Base-by-base conservation (phyloP, 2,113 vertebrate genomes). In the Eudyptes chrysolophus region DNA sequence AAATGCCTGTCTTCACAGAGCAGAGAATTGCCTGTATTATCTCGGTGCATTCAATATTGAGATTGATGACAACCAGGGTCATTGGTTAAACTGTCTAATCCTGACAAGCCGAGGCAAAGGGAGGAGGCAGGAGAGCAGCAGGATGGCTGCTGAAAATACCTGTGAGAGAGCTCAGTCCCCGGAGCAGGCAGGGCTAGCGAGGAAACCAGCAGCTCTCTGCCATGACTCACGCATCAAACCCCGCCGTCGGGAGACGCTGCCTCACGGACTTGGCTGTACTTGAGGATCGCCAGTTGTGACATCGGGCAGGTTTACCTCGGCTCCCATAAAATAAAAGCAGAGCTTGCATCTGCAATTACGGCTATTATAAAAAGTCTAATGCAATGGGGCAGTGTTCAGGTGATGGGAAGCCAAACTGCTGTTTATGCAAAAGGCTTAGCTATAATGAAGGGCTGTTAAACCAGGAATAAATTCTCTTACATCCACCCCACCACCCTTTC, bases 11-110 rank as follows among this genome's bases (percentile, higher is more conserved):
- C 92, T 92, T 52, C 62, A 30, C 66, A 49, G 64, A 60, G 76
- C 20, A 17, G 38, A 66, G 81, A 55, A 52, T n/a, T 64, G 74
- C 82, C 62, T 65, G 46, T 27, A 64, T 89, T 87, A 60, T 85
- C 89, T 57, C 3, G 2, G 42, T 12, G 26, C 15, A 3, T 58
- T 89, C 82, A 79, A 27, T 86, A 94, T 94, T 87, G 76, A 96
- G 96, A 96, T 87, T 84, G 91, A 91, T 96, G 95, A 91, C 93
- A 91, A 25, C 27, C 0, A 15, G 80, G 94, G 93, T 93, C 93
- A 48, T 66, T 17, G 94, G 80, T 92, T 94, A 94, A 92, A 87
- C 64, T 89, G 32, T 34, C 81, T 94, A 42, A 92, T 85, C 81
- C 89, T 25, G 66, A 89, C 96, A 96, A 96, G 96, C 94, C 1